phyloP scores from a whole-genome alignment of 2,113 vertebrate genomes.

The Onychostoma macrolepis region DNA sequence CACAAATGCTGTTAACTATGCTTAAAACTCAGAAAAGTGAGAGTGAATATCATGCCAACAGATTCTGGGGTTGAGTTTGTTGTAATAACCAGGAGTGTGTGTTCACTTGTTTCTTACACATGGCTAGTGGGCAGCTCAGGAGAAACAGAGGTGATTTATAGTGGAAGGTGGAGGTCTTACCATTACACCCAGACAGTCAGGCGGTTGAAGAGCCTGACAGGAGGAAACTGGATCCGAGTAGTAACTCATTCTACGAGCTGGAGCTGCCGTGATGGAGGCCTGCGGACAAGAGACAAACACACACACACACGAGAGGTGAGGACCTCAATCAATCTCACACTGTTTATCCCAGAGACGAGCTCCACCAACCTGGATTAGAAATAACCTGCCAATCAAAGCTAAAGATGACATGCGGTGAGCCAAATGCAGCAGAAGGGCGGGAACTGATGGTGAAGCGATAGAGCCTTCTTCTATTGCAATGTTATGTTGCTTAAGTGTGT shows the following conservation, averaged over 20 bases:
- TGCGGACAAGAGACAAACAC: constrained; percentile 28
- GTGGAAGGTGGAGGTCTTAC: constrained; percentile 77
- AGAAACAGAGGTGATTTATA: constrained; percentile 72
- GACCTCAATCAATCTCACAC: constrained; percentile 67
- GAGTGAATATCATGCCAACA: background rate
- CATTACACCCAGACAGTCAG: constrained; percentile 77
- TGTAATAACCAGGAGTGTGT: background rate
- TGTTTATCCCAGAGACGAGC: constrained; percentile 66
- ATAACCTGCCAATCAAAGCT: constrained; percentile 54
- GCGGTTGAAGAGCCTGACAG: constrained; percentile 76
- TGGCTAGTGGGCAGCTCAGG: constrained; percentile 64
- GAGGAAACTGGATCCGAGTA: constrained; percentile 83
- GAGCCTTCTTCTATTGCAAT: constrained; percentile 31
- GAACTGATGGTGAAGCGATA: constrained; percentile 1
- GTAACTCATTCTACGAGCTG: constrained; percentile 87
- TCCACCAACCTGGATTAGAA: constrained; percentile 35
- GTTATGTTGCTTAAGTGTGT: constrained; percentile 17
- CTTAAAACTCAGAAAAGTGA: background rate
- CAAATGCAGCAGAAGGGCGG: background rate
- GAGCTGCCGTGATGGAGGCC: constrained; percentile 22
- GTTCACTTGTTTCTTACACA: constrained; percentile 46
- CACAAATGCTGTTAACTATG: background rate
- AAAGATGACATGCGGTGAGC: background rate
- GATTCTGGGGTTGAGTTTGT: background rate
- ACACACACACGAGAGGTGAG: constrained; percentile 38